Base-by-base conservation (phyloP, 2,888 invertebrate species). In the Pocota personata region DNA sequence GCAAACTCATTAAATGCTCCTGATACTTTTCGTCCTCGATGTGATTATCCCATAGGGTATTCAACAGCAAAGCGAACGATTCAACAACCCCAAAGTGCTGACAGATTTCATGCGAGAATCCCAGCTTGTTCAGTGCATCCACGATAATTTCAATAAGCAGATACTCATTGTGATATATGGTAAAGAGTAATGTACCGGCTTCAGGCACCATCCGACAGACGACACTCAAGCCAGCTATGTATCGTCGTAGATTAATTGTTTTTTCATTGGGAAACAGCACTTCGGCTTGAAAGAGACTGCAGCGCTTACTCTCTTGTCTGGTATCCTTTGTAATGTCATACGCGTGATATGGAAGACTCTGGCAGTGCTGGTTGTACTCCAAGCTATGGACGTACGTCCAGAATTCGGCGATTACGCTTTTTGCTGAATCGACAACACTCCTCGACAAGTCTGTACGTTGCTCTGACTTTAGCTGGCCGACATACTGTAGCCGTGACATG, bases 31-130 rank as follows among this genome's bases (percentile, higher is more conserved):
- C 66, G 1, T 46, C 66, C 3, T 58, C 55, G 5, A 30, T 79
- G 1, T 87, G 66, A 62, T 84, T 82, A 0, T 8, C 14, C 37
- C 89, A 60, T 6, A 90, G 27, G 3, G 90, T 83, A 21, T 89
- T 89, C 21, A 91, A 69, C 4, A 91, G 79, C 2, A 88, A 71
- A 0, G 89, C 88, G 12, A 90, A 89, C 0, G 91, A 89, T 80
- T 91, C 91, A 3, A 91, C 69, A 6, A 91, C 86, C 0, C 91
- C 92, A 67, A 90, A 91, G 76, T 92, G 91, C 30, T 89, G 89
- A 32, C 87, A 87, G n/a, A 91, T 84, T 50, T 91, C 91, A 5
- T 88, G 87, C 1, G 91, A 91, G 72, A 89, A 91, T 7, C 91
- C 90, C 57, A 91, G 69, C 62, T 90, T 91, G 3, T 83, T 73